Base-by-base conservation (phyloP, 1,140 invertebrate species). In the Thaumetopoea pityocampa region DNA sequence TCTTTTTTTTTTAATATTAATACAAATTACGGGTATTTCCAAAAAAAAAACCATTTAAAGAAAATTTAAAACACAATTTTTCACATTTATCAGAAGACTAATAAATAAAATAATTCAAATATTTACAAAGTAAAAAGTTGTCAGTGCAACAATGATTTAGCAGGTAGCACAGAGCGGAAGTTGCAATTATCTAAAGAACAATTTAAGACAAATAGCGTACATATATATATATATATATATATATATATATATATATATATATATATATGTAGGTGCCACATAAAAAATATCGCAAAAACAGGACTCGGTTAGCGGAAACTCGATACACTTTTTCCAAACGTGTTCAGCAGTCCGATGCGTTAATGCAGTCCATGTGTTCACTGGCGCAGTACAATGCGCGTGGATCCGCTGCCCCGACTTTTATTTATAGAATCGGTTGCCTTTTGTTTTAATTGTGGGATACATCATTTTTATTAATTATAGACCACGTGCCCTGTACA, bases 351-450 rank as follows among this genome's bases (percentile, higher is more conserved):
- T 48, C 62, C 61, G 54, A 59, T 67, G 63, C 44, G 50, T 50
- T 60, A 67, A 67, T 67, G 59, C 51, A 54, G n/a, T 53, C 32
- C 63, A 67, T 67, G 45, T 67, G 63, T 51, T 46, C 34, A 5
- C 27, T 58, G 44, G 56, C 42, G n/a, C 43, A 49, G 46, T 57
- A 58, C 53, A 64, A 64, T 64, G 46, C 49, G 26, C 27, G 35
- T 54, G 38, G 27, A 48, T 40, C 30, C 26, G 30, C 41, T 58
- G 50, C 37, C 45, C 57, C 50, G 45, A 51, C 45, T 29, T 49
- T 37, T 66, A 62, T 66, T 56, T 56, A 48, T 54, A 55, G 62
- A 56, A 11, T 50, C 43, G 34, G 49, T 45, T 33, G 36, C 24
- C 41, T 18, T 35, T 47, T 23, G 36, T 37, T 45, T 37, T 50